Base-by-base conservation (phyloP, 2,888 invertebrate genomes). In the Dorcus hopei region DNA sequence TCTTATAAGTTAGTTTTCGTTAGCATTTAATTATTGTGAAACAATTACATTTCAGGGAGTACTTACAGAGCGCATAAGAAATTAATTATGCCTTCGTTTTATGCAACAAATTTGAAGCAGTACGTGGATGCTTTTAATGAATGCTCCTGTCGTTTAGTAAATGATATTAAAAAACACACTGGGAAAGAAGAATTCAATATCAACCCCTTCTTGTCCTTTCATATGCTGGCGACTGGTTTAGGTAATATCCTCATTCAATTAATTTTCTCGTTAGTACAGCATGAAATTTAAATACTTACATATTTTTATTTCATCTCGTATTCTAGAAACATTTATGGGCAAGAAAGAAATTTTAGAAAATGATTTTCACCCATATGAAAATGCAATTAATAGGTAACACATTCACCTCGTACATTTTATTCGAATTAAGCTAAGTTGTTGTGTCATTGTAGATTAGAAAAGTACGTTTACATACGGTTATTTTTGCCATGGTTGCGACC, bases 1-100 rank as follows among this genome's bases (percentile, higher is more conserved):
- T 76, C 7, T 42, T 42, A n/a, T n/a, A 9, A 2, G 4, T 3
- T 42, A 8, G 9, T 42, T 42, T 42, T 33, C 26, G 3, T 1
- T 33, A 1, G 9, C 11, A 11, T 42, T 42, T 42, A 42, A 7
- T 42, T 14, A 42, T 11, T 42, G 16, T 1, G 3, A 42, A 16
- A 8, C 26, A 5, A 7, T 33, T 42, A 14, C 16, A 7, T 42
- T 14, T 6, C 42, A 42, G 42, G 42, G 1, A 9, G 6, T 14
- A 42, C 1, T 14, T 42, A 14, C 16, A 42, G 42, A 9, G 16
- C 42, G 16, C 42, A 42, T 42, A 42, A 42, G 16, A 42, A 42
- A 16, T 42, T 42, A 42, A 42, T 42, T 42, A 42, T 42, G 42
- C 42, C 42, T 6, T 14, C 42, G 42, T 42, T 42, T 14, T 14